Evolutionary conservation across 2,888 invertebrate species (phyloP).

Genomic region (Neocrepidodera transversa): DNA sequence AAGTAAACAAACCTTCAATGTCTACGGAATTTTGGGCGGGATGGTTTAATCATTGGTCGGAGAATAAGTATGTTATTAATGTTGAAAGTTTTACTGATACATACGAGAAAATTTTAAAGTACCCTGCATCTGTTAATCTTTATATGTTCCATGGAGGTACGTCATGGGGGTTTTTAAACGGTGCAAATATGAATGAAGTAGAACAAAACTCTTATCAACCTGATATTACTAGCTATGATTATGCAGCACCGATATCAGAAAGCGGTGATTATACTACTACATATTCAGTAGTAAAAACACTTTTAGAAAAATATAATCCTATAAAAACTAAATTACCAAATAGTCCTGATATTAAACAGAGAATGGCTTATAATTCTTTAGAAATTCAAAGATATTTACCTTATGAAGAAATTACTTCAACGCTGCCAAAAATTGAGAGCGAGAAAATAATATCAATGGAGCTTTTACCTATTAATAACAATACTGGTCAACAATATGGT

Average conservation of each 20-base stretch:
- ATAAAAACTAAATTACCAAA: slow-evolving; percentile 51
- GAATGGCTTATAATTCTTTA: slow-evolving; percentile 53
- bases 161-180: slow-evolving; percentile 75
- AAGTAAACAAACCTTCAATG: slow-evolving; percentile 63
- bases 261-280: slow-evolving; percentile 88
- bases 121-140: slow-evolving; percentile 75
- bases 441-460: slow-evolving; percentile 50
- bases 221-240: slow-evolving; percentile 61
- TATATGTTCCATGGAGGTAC: slow-evolving; percentile 95
- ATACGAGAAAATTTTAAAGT: slow-evolving; percentile 42
- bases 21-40: slow-evolving; percentile 67
- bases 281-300: slow-evolving; percentile 65
- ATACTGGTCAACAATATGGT: slow-evolving; percentile 65
- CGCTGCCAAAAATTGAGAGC: neutral
- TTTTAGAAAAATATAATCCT: slow-evolving; percentile 54
- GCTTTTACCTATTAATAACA: slow-evolving; percentile 52
- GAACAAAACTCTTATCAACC: slow-evolving; percentile 30
- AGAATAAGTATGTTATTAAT: slow-evolving; percentile 46
- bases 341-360: slow-evolving; percentile 49
- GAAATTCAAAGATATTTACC: slow-evolving; percentile 8
- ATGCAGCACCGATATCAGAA: slow-evolving; percentile 87
- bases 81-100: slow-evolving; percentile 36
- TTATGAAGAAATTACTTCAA: slow-evolving; percentile 6
- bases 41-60: slow-evolving; percentile 67
- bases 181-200: slow-evolving; percentile 45